phyloP scores from a whole-genome alignment of 2,797 vertebrate genomes.

The Gallinago nigripennis region DNA sequence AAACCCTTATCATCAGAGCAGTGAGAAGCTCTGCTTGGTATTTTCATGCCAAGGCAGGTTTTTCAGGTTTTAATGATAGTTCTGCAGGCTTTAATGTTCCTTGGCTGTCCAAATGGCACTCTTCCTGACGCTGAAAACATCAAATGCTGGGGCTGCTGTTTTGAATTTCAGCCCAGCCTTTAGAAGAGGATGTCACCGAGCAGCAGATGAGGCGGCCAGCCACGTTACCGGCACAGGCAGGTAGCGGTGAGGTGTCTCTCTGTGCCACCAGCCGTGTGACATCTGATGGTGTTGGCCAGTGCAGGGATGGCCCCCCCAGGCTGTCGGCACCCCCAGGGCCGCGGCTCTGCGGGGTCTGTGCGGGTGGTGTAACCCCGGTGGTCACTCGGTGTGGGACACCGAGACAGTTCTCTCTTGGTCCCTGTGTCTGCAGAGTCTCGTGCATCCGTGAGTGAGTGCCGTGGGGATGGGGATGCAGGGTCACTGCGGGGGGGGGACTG shows the following conservation, averaged over 20 bases:
- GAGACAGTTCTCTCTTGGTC: neutral
- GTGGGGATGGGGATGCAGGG: accelerated
- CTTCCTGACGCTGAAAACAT: neutral
- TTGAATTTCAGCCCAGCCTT: neutral
- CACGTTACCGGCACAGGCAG: neutral
- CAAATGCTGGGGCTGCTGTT: neutral
- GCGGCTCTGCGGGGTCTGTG: neutral
- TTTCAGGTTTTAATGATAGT: neutral
- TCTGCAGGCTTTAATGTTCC: neutral
- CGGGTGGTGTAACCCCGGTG: neutral
- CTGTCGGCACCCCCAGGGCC: neutral
- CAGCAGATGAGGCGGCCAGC: neutral
- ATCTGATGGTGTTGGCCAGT: neutral
- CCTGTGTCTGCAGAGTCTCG: neutral
- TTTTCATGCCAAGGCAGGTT: neutral
- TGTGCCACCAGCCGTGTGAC: accelerated
- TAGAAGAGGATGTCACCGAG: neutral
- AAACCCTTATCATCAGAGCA: neutral
- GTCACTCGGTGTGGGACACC: accelerated
- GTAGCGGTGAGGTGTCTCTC: neutral
- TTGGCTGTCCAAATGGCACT: neutral
- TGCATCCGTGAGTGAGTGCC: neutral
- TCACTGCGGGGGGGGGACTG: neutral
- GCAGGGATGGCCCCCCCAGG: neutral
- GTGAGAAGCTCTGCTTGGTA: neutral